Evolutionary conservation across 2,888 invertebrate species (phyloP).

Genomic region (Teinopalpus imperialis): DNA sequence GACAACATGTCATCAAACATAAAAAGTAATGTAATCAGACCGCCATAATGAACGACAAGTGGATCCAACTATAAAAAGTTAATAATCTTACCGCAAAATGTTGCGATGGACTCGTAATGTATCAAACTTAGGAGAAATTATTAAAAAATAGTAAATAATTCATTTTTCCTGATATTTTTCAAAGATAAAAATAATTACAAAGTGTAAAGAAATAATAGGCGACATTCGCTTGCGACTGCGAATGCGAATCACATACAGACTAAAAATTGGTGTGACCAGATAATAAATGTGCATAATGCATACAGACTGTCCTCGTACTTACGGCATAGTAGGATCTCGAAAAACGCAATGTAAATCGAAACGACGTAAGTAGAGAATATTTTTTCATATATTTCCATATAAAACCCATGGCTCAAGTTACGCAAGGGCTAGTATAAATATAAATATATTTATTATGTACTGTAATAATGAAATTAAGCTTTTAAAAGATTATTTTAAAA

Average conservation of each 20-base stretch:
- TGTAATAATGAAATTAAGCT: no score
- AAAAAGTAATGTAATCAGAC: conserved; percentile 56
- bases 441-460: no score
- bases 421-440: no score
- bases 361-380: no score
- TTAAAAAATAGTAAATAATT: conserved; percentile 41
- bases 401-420: no score
- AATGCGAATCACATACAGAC: conserved; percentile 45
- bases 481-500: no score
- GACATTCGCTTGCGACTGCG: conserved; percentile 56
- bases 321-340: no score
- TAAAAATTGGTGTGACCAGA: conserved; percentile 14
- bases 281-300: not conserved
- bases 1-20: conserved; percentile 27
- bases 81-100: conserved; percentile 70
- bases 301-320: no score
- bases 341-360: no score
- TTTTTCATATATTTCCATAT: no score
- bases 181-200: conserved; percentile 44
- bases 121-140: conserved; percentile 55
- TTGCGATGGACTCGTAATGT: conserved; percentile 66
- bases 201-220: conserved; percentile 55
- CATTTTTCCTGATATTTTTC: conserved; percentile 32
- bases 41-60: conserved; percentile 80
- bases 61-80: conserved; percentile 52